Percentiles rank a stretch among this genome's conserved stretches.
Conservation (phyloP, 2,888 invertebrate genomes). For the Napeogenes sylphis region DNA sequence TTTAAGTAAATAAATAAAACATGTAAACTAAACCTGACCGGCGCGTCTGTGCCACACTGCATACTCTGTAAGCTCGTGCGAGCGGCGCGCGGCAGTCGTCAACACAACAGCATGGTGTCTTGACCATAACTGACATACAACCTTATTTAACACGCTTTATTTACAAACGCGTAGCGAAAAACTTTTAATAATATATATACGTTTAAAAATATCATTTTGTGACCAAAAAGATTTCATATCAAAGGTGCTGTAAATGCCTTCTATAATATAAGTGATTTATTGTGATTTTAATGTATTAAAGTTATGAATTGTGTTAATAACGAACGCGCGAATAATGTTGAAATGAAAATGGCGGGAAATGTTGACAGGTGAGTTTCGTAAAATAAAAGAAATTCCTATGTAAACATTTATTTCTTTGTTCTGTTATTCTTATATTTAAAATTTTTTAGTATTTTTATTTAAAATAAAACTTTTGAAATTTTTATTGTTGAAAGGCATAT, state of each 20-base stretch:
- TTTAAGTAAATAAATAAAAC: not conserved
- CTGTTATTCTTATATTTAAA: too few species aligned
- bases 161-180: conserved; percentile 17
- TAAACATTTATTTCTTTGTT: not conserved
- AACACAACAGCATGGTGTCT: conserved; percentile 46
- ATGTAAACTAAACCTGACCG: not conserved
- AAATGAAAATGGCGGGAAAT: conserved; percentile 43
- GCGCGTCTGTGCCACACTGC: not conserved
- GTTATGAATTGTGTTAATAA: conserved; percentile 51
- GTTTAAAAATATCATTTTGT: conserved; percentile 19
- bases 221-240: conserved; percentile 22
- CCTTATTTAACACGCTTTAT: conserved; percentile 33
- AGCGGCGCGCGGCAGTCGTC: conserved; percentile 33
- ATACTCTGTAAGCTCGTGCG: conserved; percentile 1
- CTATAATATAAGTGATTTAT: conserved; percentile 31
- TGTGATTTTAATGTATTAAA: conserved; percentile 33
- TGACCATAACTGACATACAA: conserved; percentile 39
- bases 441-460: too few species aligned
- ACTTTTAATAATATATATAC: conserved; percentile 16
- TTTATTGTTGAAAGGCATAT: too few species aligned
- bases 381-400: not conserved
- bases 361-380: conserved; percentile 39
- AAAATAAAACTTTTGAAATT: too few species aligned
- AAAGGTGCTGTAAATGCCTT: conserved; percentile 36
- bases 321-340: conserved; percentile 35